Evolutionary conservation across 1,140 invertebrate genomes (phyloP).

Genomic region (Probaryconus sp.): DNA sequence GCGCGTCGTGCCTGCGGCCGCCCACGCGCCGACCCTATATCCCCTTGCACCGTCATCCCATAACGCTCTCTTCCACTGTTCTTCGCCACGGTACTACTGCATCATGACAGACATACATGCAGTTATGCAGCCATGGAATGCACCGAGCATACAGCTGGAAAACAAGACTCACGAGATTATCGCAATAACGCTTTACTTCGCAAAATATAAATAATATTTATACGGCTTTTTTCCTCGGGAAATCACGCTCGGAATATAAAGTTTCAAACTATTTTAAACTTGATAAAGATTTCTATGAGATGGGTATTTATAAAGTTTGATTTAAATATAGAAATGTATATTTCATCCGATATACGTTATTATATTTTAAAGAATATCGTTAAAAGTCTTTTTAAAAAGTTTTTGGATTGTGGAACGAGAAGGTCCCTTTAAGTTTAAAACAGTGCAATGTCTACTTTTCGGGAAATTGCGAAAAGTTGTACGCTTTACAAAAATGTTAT

Average conservation of each 20-base stretch:
- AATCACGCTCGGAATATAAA: slow-evolving; percentile 8
- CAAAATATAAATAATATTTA: slow-evolving; percentile 41
- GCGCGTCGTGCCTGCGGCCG: slow-evolving; percentile 78
- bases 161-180: slow-evolving; percentile 43
- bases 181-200: slow-evolving; percentile 32
- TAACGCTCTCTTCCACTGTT: slow-evolving; percentile 63
- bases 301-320: no score
- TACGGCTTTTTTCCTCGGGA: slow-evolving; percentile 8
- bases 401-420: no score
- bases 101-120: slow-evolving; percentile 49
- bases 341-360: no score
- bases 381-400: no score
- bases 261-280: slow-evolving; percentile 7
- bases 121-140: slow-evolving; percentile 48
- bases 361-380: no score
- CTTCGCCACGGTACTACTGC: slow-evolving; percentile 30
- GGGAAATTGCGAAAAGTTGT: no score
- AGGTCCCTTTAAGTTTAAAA: no score
- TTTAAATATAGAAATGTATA: no score
- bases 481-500: no score
- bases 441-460: no score
- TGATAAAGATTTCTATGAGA: no score
- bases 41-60: slow-evolving; percentile 65
- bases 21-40: slow-evolving; percentile 77
- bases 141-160: slow-evolving; percentile 39